A percentile compares a stretch with the other conserved stretches of the same genome.
phyloP scores from a whole-genome alignment of 1,140 invertebrate genomes.

The Cyphomyrmex costatus region DNA sequence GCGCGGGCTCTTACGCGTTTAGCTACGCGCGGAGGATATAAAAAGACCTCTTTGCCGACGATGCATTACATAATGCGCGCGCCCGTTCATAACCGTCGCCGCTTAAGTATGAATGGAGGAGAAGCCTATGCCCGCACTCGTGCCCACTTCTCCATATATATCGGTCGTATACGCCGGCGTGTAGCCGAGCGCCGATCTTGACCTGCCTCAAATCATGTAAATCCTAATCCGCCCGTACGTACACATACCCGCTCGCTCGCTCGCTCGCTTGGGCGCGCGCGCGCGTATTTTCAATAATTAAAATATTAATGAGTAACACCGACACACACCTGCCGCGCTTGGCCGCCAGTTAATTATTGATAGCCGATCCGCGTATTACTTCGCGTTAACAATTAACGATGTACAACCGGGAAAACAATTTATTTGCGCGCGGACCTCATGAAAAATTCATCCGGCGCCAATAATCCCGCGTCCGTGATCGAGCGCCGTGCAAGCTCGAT shows the following conservation, averaged over 20 bases:
- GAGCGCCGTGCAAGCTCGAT: constrained; percentile 41
- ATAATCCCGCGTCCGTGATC: constrained; percentile 52
- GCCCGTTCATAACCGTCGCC: constrained; percentile 80
- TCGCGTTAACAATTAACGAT: constrained; percentile 71
- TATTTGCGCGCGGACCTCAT: constrained; percentile 49
- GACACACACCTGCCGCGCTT: constrained; percentile 52
- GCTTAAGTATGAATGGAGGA: constrained; percentile 81
- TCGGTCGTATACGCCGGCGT: constrained; percentile 51
- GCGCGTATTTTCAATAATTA: constrained; percentile 69
- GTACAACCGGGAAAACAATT: constrained; percentile 64
- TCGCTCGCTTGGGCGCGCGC: background rate
- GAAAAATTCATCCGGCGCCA: constrained; percentile 64
- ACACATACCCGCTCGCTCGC: background rate
- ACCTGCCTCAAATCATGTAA: constrained; percentile 82
- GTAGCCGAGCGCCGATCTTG: constrained; percentile 76
- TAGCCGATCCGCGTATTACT: constrained; percentile 71
- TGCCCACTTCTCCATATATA: constrained; percentile 67
- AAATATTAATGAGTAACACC: constrained; percentile 74
- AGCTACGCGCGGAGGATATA: constrained; percentile 73
- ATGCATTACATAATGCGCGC: constrained; percentile 81
- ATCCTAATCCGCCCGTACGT: constrained; percentile 73
- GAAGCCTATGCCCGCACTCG: constrained; percentile 74
- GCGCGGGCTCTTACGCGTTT: constrained; percentile 63
- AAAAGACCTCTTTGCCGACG: constrained; percentile 77
- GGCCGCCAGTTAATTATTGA: constrained; percentile 72